Base-by-base conservation (phyloP, 2,888 invertebrate genomes). In the Bombylius major region DNA sequence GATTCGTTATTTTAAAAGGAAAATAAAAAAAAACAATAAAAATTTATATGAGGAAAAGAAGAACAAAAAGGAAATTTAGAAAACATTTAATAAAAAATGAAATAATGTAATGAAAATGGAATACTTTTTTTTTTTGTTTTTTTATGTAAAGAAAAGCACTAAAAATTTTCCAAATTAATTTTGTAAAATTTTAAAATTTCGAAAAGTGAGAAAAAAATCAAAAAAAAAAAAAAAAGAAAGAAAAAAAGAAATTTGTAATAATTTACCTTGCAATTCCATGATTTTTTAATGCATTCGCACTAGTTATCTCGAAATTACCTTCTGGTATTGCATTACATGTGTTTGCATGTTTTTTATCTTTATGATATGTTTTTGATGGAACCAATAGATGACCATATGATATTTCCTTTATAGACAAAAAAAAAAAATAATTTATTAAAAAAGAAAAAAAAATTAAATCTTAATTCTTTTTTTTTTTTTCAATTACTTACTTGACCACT, bases 371-470 rank as follows among this genome's bases (percentile, higher is more conserved):
- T 59, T 79, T 79, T 31, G 91, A 87, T 52, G 92, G 89, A 54
- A 87, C 83, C 61, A 94, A 76, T 58, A 93, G 76, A 69, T 88
- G 86, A 45, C 89, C 88, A 75, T 93, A 95, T 23, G 94, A 94
- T 65, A 91, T 83, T 73, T 93, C 92, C 86, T 87, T 67, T 66
- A 58, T 49, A 47, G 56, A 58, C 5, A 47, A 59, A 59, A 54
- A 56, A 47, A 33, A n/a, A n/a, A 31, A 31, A 51, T 39, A 50
- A 33, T 9, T 36, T 1, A 12, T 32, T 50, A 39, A 48, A 51
- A 45, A 34, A 48, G n/a, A 14, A 7, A n/a, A 14, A n/a, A n/a
- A 53, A 46, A n/a, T 11, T 23, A 23, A 23, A 23, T 23, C 23
- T 23, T 23, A 23, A 23, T 2, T 23, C 3, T 55, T 32, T 4